phyloP scores from a whole-genome alignment of 2,113 vertebrate genomes.

The Oreotragus oreotragus region DNA sequence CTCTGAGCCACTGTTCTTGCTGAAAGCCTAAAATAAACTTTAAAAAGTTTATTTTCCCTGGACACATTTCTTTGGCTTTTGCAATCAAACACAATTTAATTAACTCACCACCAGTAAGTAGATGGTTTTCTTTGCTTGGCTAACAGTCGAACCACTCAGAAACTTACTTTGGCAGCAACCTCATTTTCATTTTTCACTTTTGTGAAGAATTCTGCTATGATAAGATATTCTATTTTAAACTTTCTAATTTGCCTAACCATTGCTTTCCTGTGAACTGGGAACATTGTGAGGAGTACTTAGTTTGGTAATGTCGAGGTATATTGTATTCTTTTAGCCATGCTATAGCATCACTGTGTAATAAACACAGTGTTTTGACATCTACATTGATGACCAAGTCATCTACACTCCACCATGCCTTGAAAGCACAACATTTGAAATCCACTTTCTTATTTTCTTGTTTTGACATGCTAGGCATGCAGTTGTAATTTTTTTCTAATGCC shows the following conservation, averaged over 20 bases:
- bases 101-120: conserved; percentile 7
- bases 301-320: not conserved
- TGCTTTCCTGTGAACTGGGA: not conserved
- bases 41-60: not conserved
- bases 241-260: not conserved
- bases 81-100: not conserved
- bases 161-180: not conserved
- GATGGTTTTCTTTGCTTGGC: not conserved
- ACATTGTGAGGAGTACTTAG: not conserved
- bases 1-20: not conserved
- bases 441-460: conserved; percentile 16
- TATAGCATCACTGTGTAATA: not conserved
- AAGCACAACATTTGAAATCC: not conserved
- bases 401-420: not conserved
- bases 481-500: not conserved
- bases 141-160: conserved; percentile 25
- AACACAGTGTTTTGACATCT: not conserved
- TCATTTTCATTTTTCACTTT: conserved; percentile 21
- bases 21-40: not conserved
- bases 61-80: not conserved
- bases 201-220: not conserved
- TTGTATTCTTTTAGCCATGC: not conserved
- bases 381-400: not conserved
- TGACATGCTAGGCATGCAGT: not conserved
- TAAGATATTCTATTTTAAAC: conserved; percentile 9